Evolutionary conservation across 2,888 invertebrate species (phyloP).

Genomic region (Lithophane leautieri): DNA sequence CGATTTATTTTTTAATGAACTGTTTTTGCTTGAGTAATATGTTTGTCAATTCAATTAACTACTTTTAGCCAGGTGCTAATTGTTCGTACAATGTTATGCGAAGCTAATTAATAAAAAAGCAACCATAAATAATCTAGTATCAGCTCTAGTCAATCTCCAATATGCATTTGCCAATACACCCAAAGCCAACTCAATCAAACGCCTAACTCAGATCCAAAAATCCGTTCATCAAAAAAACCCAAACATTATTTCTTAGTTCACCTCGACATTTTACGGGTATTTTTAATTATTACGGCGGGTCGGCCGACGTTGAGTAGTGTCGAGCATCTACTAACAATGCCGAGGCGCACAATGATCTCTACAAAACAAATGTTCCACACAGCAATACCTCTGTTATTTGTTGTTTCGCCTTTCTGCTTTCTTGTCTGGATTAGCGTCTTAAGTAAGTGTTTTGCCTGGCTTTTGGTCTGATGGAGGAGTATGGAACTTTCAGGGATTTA

Average conservation of each 20-base stretch:
- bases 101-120: not conserved
- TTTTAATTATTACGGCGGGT: constrained; percentile 68
- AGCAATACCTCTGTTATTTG: constrained; percentile 52
- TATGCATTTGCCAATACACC: not conserved
- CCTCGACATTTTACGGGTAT: constrained; percentile 65
- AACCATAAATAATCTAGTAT: not conserved
- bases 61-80: not conserved
- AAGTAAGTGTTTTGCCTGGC: constrained; percentile 34
- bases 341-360: constrained; percentile 63
- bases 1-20: not conserved
- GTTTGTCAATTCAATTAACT: not conserved
- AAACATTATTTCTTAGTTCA: constrained; percentile 46
- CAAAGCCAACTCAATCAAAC: constrained; percentile 12
- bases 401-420: constrained; percentile 52
- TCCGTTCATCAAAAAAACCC: constrained; percentile 10
- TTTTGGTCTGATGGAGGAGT: not conserved
- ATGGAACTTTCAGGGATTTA: not conserved
- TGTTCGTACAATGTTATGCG: not conserved
- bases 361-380: constrained; percentile 64
- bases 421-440: constrained; percentile 56
- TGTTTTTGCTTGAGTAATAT: no score
- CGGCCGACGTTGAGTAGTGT: constrained; percentile 63
- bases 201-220: constrained; percentile 23
- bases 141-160: not conserved
- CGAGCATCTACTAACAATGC: constrained; percentile 68